Evolutionary conservation across 2,888 invertebrate species (phyloP).

Genomic region (Pseudoips prasinana): DNA sequence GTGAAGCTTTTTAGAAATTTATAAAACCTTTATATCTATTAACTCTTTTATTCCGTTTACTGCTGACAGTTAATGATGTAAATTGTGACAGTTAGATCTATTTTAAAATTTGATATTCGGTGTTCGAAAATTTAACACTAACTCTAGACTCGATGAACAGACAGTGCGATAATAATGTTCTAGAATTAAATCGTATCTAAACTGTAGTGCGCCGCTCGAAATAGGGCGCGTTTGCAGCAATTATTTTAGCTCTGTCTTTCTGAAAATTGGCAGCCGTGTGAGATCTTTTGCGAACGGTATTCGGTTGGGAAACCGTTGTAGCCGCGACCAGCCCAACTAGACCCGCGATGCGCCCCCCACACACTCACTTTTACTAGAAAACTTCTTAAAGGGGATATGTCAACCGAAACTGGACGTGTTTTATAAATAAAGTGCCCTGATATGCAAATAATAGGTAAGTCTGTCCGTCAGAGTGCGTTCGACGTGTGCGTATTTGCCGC

Average conservation of each 20-base stretch:
- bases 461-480: constrained; percentile 53
- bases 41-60: too few relatives aligned
- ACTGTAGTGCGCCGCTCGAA: constrained; percentile 69
- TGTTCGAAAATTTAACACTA: constrained; percentile 4
- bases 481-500: constrained; percentile 39
- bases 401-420: constrained; percentile 57
- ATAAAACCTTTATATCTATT: too few relatives aligned
- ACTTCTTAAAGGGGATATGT: constrained; percentile 49
- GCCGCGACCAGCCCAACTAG: constrained; percentile 49
- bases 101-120: neutral
- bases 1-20: too few relatives aligned
- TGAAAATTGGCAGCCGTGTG: constrained; percentile 80
- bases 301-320: constrained; percentile 79
- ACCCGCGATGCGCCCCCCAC: constrained; percentile 49
- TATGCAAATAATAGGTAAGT: constrained; percentile 78
- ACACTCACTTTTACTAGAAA: constrained; percentile 22
- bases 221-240: constrained; percentile 79
- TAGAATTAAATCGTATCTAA: constrained; percentile 74
- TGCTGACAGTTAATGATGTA: too few relatives aligned
- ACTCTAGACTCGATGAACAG: constrained; percentile 43
- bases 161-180: constrained; percentile 61
- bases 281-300: constrained; percentile 76
- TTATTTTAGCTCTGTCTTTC: constrained; percentile 82
- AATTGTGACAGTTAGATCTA: too few relatives aligned
- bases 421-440: constrained; percentile 77